Evolutionary conservation across 1,140 invertebrate genomes (phyloP), one percentile per base, ranked within the genome.

Genomic region (Trichogramma pretiosum): DNA sequence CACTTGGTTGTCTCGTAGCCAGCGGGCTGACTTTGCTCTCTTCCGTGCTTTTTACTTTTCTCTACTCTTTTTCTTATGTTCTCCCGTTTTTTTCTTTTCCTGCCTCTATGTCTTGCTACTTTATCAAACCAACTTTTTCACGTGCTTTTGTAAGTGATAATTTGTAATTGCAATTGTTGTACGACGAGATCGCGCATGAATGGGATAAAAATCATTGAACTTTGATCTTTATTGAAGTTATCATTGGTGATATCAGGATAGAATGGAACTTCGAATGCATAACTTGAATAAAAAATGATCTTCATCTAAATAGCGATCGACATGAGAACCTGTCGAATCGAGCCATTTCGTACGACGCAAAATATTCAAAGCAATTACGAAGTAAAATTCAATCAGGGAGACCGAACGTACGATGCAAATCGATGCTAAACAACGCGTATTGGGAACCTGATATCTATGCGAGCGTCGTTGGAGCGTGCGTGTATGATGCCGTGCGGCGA

Each of bases 1-100:
- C 56, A 52, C 58, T 64, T 59, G 63, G 64, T 65, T 63, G 62
- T 65, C 63, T 65, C 63, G 50, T 57, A 46, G 48, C 45, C 56
- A 58, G 37, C 17, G 10, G 18, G 42, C 33, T n/a, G n/a, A 16
- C 19, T 23, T 14, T 35, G 26, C 43, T 36, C 36, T 23, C 33
- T 44, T 37, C 32, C 14, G n/a, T 2, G 42, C 22, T 47, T 30
- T 32, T 30, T 13, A 18, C 11, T 7, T 19, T 13, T 17, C 13
- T 39, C 24, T 18, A 26, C 3, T 22, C 19, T 18, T 7, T 11
- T 14, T 33, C 13, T 19, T 22, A 3, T 5, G 35, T n/a, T 44
- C 19, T 7, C 36, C 39, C 36, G 21, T 24, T 47, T 35, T 44
- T 7, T 28, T 19, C 39, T 24, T 39, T 23, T 14, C 33, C 18